Base-by-base conservation (phyloP, 92 coral and sea anemone species). In the Porites lobata region DNA sequence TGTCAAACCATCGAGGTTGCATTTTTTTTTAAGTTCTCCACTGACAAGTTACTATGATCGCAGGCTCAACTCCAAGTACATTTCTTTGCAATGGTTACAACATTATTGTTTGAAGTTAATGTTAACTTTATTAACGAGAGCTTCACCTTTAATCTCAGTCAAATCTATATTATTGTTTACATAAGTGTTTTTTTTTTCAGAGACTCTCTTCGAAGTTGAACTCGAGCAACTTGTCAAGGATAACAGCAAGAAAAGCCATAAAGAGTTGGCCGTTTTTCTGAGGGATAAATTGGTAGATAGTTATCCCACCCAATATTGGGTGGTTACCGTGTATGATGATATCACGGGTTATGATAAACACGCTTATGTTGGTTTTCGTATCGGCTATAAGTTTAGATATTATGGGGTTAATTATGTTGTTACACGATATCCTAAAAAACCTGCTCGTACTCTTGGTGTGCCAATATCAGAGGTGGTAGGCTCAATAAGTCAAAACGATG, bases 291-390 rank as follows among this genome's bases (percentile, higher is more conserved):
- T 68, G 17, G 10, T 0, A 47, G 7, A 6, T 1, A 68, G 17
- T 26, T 68, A 68, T 68, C 73, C 73, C 50, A 68, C 17, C 13
- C 29, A 68, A 29, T 15, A 22, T 12, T 76, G 67, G 81, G 64
- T 58, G 81, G 79, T 75, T 17, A 54, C 62, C n/a, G 52, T 76
- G 17, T 76, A 76, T 17, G 68, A 76, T 4, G 50, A 43, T 6
- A 19, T 76, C 12, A 29, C 1, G 6, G 68, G 67, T 32, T 76
- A 6, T 26, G 68, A 76, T 4, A 76, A 58, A 8, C 81, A 76
- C 43, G 81, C 81, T 58, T 61, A 29, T 24, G 47, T 38, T 38
- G 47, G 47, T 38, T 3, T 38, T 56, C 50, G 66, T 9, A 12
- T 61, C 14, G 65, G 43, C 81, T 76, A 9, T 43, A 58, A 57